Percentiles rank a stretch among this genome's conserved stretches.
These are phyloP conservation scores for Diplodus sargus DNA, from an alignment of 2,797 vertebrate genomes.

Conservation along the genomic window DNA sequence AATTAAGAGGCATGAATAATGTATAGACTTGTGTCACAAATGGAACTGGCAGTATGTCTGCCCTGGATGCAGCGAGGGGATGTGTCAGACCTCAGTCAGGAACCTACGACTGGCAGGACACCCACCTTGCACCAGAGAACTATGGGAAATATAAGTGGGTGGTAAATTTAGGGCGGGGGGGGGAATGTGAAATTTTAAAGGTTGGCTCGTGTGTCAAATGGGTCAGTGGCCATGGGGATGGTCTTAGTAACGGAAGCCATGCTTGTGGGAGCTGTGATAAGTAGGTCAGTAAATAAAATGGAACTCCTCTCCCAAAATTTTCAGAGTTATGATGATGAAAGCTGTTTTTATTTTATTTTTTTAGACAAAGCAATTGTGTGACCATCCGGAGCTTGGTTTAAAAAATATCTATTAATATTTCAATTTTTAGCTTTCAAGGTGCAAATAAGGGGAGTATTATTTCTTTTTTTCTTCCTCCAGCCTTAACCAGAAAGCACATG, in stretches of 20 bases:
- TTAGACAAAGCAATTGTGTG: background rate
- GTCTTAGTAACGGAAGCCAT: slow-evolving; percentile 42
- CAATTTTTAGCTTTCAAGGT: slow-evolving; percentile 1
- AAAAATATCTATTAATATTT: background rate
- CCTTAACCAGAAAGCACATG: slow-evolving; percentile 8
- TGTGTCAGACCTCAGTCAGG: slow-evolving; percentile 61
- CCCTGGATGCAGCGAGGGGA: slow-evolving; percentile 49
- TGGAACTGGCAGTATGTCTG: slow-evolving; percentile 55
- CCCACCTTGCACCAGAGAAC: slow-evolving; percentile 38
- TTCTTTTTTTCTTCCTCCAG: background rate
- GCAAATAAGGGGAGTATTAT: slow-evolving; percentile 17
- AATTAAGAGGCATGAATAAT: slow-evolving; percentile 73
- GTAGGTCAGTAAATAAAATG: slow-evolving; percentile 72
- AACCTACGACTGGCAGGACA: slow-evolving; percentile 44
- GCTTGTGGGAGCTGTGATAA: slow-evolving; percentile 57
- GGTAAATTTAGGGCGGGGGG: slow-evolving; percentile 25
- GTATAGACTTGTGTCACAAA: slow-evolving; percentile 48
- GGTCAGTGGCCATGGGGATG: slow-evolving; percentile 70
- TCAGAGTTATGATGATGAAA: slow-evolving; percentile 6
- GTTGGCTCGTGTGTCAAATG: slow-evolving; percentile 65
- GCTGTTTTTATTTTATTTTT: background rate
- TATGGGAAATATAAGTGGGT: slow-evolving; percentile 33
- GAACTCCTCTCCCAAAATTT: background rate
- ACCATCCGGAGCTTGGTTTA: background rate
- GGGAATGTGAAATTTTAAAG: slow-evolving; percentile 52